Conservation (phyloP, 53 echinoderm and acorn worm genomes). For the Mesocentrotus franciscanus region DNA sequence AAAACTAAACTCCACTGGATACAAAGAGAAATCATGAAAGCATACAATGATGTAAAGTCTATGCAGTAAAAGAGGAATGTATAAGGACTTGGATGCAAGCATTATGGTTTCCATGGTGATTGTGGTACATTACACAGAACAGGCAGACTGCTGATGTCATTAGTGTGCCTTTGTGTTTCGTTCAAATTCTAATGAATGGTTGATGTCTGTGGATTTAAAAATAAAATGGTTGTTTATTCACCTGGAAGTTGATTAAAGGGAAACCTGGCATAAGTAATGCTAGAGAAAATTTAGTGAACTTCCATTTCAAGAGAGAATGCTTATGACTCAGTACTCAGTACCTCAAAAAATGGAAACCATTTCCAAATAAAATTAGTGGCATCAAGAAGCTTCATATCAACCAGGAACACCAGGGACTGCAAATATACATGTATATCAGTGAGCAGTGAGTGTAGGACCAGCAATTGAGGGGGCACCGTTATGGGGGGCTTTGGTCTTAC, state of each 20-base stretch:
- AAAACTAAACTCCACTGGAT: background rate
- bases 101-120: constrained; percentile 24
- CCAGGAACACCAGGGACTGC: no score
- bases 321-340: no score
- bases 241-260: background rate
- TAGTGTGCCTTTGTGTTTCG: background rate
- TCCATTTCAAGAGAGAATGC: no score
- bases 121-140: constrained; percentile 17
- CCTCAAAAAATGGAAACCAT: no score
- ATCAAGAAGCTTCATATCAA: no score
- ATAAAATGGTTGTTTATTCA: background rate
- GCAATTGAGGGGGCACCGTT: no score
- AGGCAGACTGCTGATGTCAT: background rate
- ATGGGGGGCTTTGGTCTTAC: no score
- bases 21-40: constrained; percentile 3
- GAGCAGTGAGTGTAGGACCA: no score
- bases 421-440: no score
- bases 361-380: no score
- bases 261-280: background rate
- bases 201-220: background rate
- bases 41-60: background rate
- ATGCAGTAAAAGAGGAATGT: background rate
- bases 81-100: background rate
- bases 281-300: no score
- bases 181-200: background rate